phyloP scores from a whole-genome alignment of 2,888 invertebrate species.

The Quadriops clusia region DNA sequence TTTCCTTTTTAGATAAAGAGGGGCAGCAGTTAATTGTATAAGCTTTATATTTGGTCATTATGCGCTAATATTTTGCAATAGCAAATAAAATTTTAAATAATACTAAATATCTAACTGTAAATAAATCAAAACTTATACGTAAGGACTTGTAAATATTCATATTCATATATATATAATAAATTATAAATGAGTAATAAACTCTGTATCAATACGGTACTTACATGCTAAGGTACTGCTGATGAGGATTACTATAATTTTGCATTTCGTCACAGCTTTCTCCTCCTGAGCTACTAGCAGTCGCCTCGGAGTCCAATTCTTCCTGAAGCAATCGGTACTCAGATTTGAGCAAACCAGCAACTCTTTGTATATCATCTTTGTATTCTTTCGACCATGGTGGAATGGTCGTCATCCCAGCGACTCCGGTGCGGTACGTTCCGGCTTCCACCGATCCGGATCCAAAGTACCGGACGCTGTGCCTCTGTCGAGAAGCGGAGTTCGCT shows the following conservation, averaged over 20 bases:
- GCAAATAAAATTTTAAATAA: no score
- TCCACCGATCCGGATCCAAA: conserved; percentile 41
- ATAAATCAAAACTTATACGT: no score
- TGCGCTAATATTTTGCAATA: no score
- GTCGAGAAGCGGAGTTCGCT: conserved; percentile 30
- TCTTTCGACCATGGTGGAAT: conserved; percentile 37
- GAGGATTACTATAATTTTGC: conserved; percentile 63
- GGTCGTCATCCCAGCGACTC: conserved; percentile 26
- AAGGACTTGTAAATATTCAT: no score
- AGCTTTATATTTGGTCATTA: no score
- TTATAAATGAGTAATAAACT: conserved; percentile 1
- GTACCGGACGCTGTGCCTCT: conserved; percentile 34
- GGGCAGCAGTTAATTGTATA: no score
- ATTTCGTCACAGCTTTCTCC: conserved; percentile 90
- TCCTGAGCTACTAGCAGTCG: conserved; percentile 86
- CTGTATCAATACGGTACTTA: no score
- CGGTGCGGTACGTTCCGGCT: conserved; percentile 20
- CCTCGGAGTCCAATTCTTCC: conserved; percentile 77
- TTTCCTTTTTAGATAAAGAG: no score
- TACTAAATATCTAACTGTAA: no score
- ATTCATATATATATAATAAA: conserved; percentile 6
- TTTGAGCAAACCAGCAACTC: conserved; percentile 59
- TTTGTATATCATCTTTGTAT: conserved; percentile 48
- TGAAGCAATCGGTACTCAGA: conserved; percentile 65
- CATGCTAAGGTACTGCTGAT: conserved; percentile 67